Evolutionary conservation across 2,888 invertebrate genomes (phyloP), one percentile per base, ranked within the genome.

Genomic region (Octonoba sinensis): DNA sequence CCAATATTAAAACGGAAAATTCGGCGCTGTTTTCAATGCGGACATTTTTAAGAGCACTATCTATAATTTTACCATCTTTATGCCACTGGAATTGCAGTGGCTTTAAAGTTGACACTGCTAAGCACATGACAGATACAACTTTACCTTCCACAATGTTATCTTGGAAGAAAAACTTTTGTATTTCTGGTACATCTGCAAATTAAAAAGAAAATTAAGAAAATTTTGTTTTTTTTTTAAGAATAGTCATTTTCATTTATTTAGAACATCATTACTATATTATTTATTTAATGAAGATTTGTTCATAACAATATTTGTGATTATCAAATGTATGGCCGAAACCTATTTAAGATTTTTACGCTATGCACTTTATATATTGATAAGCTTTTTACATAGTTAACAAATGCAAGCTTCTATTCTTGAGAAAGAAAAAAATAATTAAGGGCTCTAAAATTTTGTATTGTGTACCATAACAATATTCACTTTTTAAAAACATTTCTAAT

Each of bases 101-200:
- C 20, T 72, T 72, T 11, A 18, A 18, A 8, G 72, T 57, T 1
- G 82, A 72, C 6, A 77, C 44, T 1, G 77, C 82, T 13, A 83
- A 22, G 20, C 82, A 83, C 3, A 15, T 83, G 0, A 70, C 72
- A 0, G 73, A 83, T 6, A 77, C 82, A 44, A 77, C 57, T 73
- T 72, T 72, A 12, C 82, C 82, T 49, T 77, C 51, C 18, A 71
- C 27, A 22, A 83, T 46, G 44, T 77, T 77, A 27, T 77, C 82
- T 77, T 77, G 76, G 18, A 83, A 83, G 18, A 57, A 16, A 49
- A 83, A 83, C 44, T 76, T 72, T 13, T 83, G 72, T 49, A 83
- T 83, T 73, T 77, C 64, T 16, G 82, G 82, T 24, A 73, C n/a
- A 8, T 47, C 82, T 77, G 49, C 1, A 69, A 69, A 47, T 24